phyloP scores from a whole-genome alignment of 1,140 invertebrate genomes.

The Drosophila nebulosa region DNA sequence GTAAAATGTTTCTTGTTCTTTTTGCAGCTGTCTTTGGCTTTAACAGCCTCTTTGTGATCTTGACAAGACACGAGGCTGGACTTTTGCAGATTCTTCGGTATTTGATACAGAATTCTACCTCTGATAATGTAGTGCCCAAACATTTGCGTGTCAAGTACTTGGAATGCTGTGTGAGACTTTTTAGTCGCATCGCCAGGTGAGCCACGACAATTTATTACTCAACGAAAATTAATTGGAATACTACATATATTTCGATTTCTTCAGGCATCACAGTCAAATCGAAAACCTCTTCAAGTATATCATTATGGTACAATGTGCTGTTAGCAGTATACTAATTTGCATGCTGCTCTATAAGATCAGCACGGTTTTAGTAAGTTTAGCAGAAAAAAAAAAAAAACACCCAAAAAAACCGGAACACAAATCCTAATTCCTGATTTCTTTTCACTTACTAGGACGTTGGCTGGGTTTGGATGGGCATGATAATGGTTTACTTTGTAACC shows the following conservation, averaged over 20 bases:
- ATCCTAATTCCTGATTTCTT: background rate
- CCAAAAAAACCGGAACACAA: no score
- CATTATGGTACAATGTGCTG: slow-evolving; percentile 56
- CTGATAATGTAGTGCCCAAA: slow-evolving; percentile 31
- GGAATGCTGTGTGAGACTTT: slow-evolving; percentile 54
- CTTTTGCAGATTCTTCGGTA: slow-evolving; percentile 45
- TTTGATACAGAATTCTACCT: slow-evolving; percentile 50
- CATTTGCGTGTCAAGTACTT: slow-evolving; percentile 34
- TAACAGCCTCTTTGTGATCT: slow-evolving; percentile 61
- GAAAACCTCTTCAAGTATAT: slow-evolving; percentile 63
- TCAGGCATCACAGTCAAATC: slow-evolving; percentile 51
- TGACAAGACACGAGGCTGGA: slow-evolving; percentile 54
- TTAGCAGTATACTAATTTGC: slow-evolving; percentile 63
- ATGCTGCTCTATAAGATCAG: slow-evolving; percentile 70
- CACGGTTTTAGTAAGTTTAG: slow-evolving; percentile 47
- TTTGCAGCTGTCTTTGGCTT: slow-evolving; percentile 59
- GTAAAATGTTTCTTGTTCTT: background rate
- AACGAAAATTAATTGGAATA: no score
- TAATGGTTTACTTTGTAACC: slow-evolving; percentile 62
- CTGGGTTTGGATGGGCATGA: slow-evolving; percentile 60
- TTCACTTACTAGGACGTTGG: slow-evolving; percentile 39
- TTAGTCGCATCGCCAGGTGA: slow-evolving; percentile 52
- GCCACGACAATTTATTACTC: background rate
- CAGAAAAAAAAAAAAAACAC: no score
- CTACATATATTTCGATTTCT: background rate